Base-by-base conservation (phyloP, 2,888 invertebrate species). In the Cephus nigrinus region DNA sequence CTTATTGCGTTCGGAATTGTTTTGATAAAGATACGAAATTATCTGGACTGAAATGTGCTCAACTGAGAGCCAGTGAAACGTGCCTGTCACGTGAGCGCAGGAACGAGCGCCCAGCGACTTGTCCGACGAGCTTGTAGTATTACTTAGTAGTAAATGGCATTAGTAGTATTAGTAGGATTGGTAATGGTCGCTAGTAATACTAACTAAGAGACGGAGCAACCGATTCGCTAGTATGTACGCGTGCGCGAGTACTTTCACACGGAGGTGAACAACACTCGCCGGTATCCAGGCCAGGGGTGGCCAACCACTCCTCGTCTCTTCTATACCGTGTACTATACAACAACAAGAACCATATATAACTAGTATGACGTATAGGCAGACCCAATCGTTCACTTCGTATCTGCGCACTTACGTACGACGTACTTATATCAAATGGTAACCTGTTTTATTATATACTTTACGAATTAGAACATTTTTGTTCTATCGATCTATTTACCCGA, bases 271-370 rank as follows among this genome's bases (percentile, higher is more conserved):
- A 89, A 89, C 89, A 90, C 87, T 85, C 81, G 82, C 82, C 85
- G 89, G 89, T 89, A 90, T 90, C 90, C 87, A 89, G 90, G 90
- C 89, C 89, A 90, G 90, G 89, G 90, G 89, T 90, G 89, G 89
- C 88, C 89, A 90, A 90, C 89, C 86, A 85, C 85, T 84, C 68
- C 75, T 72, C 71, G 12, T 32, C 32, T 33, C 55, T 68, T 69
- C 36, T 12, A 69, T 34, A 33, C 32, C 12, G 69, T 12, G 74
- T 55, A 55, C 23, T 55, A 1, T 23, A 55, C 15, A 55, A 55
- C 40, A 55, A 55, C 40, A 55, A 55, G 40, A 55, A 55, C 40
- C 40, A 55, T 55, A 55, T 55, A 55, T 23, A 55, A 55, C 40
- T 55, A 5, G 23, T 23, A 55, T 55, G 40, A 55, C 40, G 40